Percentiles rank a stretch among this genome's conserved stretches.
Conservation (phyloP, 2,113 vertebrate genomes). For the Glareola pratincola region DNA sequence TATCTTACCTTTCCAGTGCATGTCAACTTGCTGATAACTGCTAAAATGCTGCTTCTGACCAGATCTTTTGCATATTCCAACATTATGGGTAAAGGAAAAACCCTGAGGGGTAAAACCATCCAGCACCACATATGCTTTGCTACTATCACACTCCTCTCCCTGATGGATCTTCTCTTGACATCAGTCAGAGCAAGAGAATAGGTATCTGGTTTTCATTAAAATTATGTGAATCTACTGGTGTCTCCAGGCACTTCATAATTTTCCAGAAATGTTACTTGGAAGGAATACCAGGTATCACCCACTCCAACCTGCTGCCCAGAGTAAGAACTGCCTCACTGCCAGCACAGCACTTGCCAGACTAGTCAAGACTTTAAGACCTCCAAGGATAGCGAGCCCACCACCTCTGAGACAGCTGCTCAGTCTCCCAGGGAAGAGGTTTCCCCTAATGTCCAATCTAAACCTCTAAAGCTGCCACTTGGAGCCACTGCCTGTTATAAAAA, state of each 20-base stretch:
- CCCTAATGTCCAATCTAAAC: background rate
- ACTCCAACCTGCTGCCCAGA: background rate
- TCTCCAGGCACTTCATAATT: background rate
- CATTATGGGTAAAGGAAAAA: background rate
- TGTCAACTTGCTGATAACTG: background rate
- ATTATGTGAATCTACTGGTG: no score
- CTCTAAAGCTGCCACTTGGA: background rate
- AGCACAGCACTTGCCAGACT: background rate
- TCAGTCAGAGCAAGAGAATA: background rate
- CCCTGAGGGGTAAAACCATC: background rate
- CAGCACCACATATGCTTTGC: background rate
- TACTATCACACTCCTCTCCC: background rate
- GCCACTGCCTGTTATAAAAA: background rate
- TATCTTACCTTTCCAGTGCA: background rate
- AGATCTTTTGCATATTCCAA: background rate
- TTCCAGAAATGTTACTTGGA: background rate
- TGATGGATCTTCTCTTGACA: background rate
- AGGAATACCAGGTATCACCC: background rate
- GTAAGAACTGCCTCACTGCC: background rate
- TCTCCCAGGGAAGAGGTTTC: background rate
- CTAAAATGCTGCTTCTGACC: background rate
- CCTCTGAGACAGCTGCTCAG: background rate
- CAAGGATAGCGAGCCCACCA: fast-evolving
- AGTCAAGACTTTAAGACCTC: background rate
- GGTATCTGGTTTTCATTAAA: background rate